phyloP scores from a whole-genome alignment of 1,140 invertebrate genomes.

The Monomorium pharaonis region DNA sequence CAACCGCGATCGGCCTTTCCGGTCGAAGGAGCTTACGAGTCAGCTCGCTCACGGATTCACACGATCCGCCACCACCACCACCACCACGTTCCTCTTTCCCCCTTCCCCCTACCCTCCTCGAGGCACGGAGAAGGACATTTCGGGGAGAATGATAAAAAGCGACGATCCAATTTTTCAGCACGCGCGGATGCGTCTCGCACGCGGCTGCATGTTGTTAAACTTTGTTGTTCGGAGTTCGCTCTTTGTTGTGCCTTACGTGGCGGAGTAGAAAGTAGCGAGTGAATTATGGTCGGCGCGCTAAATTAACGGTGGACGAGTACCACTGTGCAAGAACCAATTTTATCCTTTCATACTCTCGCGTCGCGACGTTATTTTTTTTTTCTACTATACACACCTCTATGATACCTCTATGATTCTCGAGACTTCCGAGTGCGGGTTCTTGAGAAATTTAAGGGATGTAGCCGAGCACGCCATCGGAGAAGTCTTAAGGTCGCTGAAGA shows the following conservation, averaged over 20 bases:
- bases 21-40: constrained; percentile 11
- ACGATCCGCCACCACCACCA: not conserved
- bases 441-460: constrained; percentile 16
- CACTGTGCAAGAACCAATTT: constrained; percentile 35
- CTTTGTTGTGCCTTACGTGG: not conserved
- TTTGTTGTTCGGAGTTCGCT: constrained; percentile 10
- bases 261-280: not conserved
- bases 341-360: not conserved
- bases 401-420: not conserved
- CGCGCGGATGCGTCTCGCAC: not conserved
- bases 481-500: not conserved
- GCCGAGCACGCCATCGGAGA: not conserved
- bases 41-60: constrained; percentile 12
- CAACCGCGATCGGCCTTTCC: not conserved
- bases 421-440: not conserved
- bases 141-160: constrained; percentile 11
- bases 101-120: not conserved
- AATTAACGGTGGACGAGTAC: constrained; percentile 29
- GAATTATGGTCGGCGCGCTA: constrained; percentile 24
- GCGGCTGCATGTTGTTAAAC: constrained; percentile 26
- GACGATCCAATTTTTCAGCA: constrained; percentile 14
- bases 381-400: not conserved
- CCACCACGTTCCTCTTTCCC: too few species aligned
- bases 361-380: constrained; percentile 27
- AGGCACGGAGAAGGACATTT: not conserved